Evolutionary conservation across 2,888 invertebrate species (phyloP), one percentile per base, ranked within the genome.

Genomic region (Cryptocephalus primarius): DNA sequence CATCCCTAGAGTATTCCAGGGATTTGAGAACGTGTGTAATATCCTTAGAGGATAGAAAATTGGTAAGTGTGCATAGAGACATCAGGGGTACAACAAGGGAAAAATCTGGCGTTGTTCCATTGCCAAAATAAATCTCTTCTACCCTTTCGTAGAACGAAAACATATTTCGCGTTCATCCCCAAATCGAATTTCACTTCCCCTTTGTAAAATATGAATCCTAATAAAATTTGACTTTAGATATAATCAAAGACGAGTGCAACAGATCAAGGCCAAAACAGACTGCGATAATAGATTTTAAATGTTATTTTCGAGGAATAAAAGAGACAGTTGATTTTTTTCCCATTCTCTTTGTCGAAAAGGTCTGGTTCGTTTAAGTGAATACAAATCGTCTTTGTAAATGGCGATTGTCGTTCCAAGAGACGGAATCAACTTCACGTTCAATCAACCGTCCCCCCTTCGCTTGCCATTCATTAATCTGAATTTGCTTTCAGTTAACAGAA

Each of bases 371-470:
- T 62, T 61, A 61, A 60, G 59, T 55, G 60, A 62, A 60, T 62
- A 62, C 62, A 62, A 62, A 62, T 62, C 60, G 62, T 59, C 59
- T 61, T 60, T 61, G 59, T 61, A 59, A 61, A 63, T 61, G 60
- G 60, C 62, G 61, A 64, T 64, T 64, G 61, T 59, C 62, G 55
- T 59, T 59, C 53, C 53, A 48, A 59, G 54, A 58, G 59, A 62
- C 56, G 54, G 59, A 59, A 56, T 58, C 56, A 57, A 56, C 52
- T 49, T 57, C 53, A 55, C 56, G 57, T 60, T 53, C 59, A 60
- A 61, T 61, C 58, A 55, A 47, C 51, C 47, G 48, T 49, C 54
- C 52, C 53, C 49, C 43, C 47, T 47, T 44, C 41, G 49, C 22
- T 22, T 22, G 22, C 22, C 22, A 22, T 22, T 22, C 22, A 22